Conservation (phyloP, 2,113 vertebrate genomes). For the Chaetodon auriga region DNA sequence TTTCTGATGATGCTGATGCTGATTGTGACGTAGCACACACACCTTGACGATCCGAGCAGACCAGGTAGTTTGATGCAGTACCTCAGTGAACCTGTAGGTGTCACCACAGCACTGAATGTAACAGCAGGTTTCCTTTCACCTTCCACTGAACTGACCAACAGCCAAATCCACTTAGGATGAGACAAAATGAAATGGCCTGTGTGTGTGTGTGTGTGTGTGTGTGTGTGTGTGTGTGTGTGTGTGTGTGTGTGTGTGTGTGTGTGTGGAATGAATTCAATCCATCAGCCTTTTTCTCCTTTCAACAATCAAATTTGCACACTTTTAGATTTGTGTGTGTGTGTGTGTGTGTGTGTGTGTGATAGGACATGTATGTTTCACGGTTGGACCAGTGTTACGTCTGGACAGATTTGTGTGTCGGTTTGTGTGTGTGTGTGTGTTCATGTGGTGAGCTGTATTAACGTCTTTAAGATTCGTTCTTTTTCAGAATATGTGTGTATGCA, state of each 20-base stretch:
- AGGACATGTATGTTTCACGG: background rate
- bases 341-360: background rate
- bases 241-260: conserved; percentile 30
- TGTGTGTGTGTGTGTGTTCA: background rate
- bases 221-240: conserved; percentile 32
- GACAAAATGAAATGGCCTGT: conserved; percentile 40
- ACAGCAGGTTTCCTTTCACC: conserved; percentile 4
- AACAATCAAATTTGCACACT: conserved; percentile 27
- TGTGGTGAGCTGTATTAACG: background rate
- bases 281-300: conserved; percentile 33
- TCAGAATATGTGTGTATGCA: conserved; percentile 24
- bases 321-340: background rate
- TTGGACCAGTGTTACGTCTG: background rate
- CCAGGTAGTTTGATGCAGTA: background rate
- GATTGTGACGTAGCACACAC: background rate
- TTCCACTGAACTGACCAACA: conserved; percentile 46
- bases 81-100: conserved; percentile 19
- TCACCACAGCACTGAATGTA: conserved; percentile 12
- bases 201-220: conserved; percentile 26
- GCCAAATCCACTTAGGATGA: conserved; percentile 50
- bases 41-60: background rate
- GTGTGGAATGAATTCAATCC: conserved; percentile 16
- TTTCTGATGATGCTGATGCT: no score
- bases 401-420: background rate
- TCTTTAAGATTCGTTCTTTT: conserved; percentile 29